Evolutionary conservation across 2,888 invertebrate genomes (phyloP).

Genomic region (Torymus tubicola): DNA sequence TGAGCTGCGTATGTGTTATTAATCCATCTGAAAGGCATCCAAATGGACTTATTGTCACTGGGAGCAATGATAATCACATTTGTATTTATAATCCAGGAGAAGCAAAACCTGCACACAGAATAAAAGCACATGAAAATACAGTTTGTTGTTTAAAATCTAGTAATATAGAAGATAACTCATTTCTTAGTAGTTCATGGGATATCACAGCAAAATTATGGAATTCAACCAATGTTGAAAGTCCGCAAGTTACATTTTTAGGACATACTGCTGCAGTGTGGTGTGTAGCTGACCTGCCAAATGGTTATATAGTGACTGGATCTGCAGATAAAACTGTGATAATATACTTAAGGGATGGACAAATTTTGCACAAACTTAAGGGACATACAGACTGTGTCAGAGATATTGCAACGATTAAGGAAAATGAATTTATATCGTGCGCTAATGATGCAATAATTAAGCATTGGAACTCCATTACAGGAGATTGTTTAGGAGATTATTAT

Average conservation of each 20-base stretch:
- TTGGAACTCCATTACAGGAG: conserved; percentile 88
- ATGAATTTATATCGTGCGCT: conserved; percentile 90
- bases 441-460: conserved; percentile 93
- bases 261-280: conserved; percentile 91
- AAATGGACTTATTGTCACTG: conserved; percentile 89
- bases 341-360: conserved; percentile 84
- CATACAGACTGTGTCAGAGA: conserved; percentile 96
- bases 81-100: conserved; percentile 87
- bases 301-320: conserved; percentile 89
- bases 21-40: conserved; percentile 84
- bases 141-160: conserved; percentile 80
- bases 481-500: conserved; percentile 85
- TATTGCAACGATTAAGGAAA: conserved; percentile 83
- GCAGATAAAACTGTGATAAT: conserved; percentile 94
- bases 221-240: conserved; percentile 75
- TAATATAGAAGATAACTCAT: conserved; percentile 75
- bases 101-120: conserved; percentile 81
- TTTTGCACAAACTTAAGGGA: conserved; percentile 78
- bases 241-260: conserved; percentile 61
- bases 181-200: conserved; percentile 96
- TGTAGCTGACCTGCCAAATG: conserved; percentile 79
- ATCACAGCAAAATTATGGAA: conserved; percentile 91
- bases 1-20: conserved; percentile 88
- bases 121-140: conserved; percentile 88
- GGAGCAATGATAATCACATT: conserved; percentile 92